phyloP scores from a whole-genome alignment of 2,888 invertebrate genomes.

The Cepaea hortensis region DNA sequence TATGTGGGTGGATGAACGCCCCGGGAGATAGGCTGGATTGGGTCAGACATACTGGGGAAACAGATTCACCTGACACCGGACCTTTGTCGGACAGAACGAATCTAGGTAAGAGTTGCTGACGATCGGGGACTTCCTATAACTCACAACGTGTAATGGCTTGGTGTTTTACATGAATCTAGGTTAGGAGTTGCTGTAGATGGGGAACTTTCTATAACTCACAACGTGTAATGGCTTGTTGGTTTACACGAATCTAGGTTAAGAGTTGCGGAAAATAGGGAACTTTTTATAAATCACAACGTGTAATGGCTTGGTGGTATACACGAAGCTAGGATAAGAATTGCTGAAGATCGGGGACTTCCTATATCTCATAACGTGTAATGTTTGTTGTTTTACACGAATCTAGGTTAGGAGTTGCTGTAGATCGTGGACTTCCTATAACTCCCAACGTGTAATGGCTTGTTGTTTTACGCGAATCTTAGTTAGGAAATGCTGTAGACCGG shows the following conservation, averaged over 20 bases:
- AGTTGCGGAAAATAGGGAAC: background rate
- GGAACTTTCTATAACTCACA: background rate
- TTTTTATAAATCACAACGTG: no score
- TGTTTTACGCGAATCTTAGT: no score
- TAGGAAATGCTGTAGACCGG: no score
- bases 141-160: no score
- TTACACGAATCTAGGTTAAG: constrained; percentile 23
- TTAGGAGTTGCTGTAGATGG: background rate
- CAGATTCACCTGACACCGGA: constrained; percentile 55
- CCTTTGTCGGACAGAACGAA: constrained; percentile 49
- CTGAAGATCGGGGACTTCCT: background rate
- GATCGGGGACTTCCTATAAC: no score
- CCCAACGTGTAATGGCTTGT: no score
- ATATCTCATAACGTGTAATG: no score
- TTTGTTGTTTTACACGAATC: constrained; percentile 34
- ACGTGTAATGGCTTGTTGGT: constrained; percentile 26
- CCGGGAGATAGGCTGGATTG: constrained; percentile 50
- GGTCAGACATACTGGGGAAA: constrained; percentile 53
- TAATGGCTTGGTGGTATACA: no score
- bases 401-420: background rate
- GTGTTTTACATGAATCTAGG: background rate
- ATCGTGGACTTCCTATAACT: no score
- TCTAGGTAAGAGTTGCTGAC: background rate
- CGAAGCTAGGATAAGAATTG: background rate
- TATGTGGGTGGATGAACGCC: constrained; percentile 55